Evolutionary conservation across 1,140 invertebrate species (phyloP).

Genomic region (Drosophila suzukii): DNA sequence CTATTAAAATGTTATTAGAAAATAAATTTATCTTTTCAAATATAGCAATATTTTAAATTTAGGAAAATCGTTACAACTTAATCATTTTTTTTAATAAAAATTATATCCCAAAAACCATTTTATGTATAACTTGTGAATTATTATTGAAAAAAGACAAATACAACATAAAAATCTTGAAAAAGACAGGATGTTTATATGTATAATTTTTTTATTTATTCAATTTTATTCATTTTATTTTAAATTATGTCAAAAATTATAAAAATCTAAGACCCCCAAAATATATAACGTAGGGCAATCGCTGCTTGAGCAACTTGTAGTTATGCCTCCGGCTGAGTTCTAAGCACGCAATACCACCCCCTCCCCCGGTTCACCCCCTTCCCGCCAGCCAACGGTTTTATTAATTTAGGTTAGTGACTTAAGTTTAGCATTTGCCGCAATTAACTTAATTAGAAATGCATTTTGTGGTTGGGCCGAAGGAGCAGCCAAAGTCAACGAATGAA

Average conservation of each 20-base stretch:
- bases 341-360: conserved; percentile 23
- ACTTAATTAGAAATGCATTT: conserved; percentile 83
- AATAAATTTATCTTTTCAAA: too few species aligned
- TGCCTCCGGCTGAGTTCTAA: conserved; percentile 28
- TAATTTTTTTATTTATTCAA: background rate
- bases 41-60: too few species aligned
- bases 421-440: conserved; percentile 83
- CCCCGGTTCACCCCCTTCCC: background rate
- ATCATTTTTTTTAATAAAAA: too few species aligned
- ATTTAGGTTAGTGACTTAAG: conserved; percentile 83
- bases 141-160: background rate
- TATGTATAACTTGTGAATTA: too few species aligned
- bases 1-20: too few species aligned
- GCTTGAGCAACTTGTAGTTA: conserved; percentile 7
- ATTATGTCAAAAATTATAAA: background rate
- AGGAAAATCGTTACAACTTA: too few species aligned
- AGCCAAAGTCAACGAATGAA: conserved; percentile 51
- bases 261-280: background rate
- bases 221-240: background rate
- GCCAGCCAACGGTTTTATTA: conserved; percentile 50
- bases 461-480: conserved; percentile 49
- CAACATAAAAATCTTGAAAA: background rate
- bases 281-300: conserved; percentile 16
- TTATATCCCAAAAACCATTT: too few species aligned
- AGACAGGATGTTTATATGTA: background rate